These are phyloP conservation scores for Brevimyrus niger DNA, from an alignment of 2,113 vertebrate species.

Conservation along the genomic window DNA sequence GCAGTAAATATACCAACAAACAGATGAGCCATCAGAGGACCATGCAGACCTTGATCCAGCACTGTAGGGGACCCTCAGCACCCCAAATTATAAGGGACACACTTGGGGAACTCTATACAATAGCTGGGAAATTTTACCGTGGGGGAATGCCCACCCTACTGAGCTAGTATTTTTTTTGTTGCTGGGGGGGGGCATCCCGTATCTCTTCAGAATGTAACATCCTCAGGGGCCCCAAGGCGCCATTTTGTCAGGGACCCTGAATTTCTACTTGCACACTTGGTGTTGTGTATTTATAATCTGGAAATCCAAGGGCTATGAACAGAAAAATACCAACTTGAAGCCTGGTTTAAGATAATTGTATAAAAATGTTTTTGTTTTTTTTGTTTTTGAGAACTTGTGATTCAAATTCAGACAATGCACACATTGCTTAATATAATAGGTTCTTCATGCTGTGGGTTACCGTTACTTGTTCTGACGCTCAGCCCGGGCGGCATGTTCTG, in stretches of 20 bases:
- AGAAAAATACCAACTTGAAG: neutral
- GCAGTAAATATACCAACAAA: neutral
- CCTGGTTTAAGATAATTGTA: neutral
- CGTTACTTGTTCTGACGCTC: neutral
- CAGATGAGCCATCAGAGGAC: neutral
- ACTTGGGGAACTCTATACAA: neutral
- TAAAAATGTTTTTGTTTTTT: neutral
- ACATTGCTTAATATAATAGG: neutral
- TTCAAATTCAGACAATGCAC: neutral
- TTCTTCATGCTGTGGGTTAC: neutral
- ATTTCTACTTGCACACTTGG: neutral
- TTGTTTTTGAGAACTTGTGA: neutral
- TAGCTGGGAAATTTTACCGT: neutral
- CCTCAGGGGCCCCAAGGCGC: neutral
- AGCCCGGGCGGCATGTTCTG: neutral
- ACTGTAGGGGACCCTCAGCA: neutral
- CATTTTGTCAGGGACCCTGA: neutral
- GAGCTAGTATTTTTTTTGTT: neutral
- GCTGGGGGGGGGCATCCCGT: neutral
- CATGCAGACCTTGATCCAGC: neutral
- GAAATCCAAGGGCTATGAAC: neutral
- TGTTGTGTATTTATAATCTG: neutral
- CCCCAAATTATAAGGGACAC: neutral
- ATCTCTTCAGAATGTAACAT: neutral
- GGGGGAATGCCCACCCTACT: neutral